Evolutionary conservation across 2,797 vertebrate genomes (phyloP), one percentile per base, ranked within the genome.

Genomic region (Lycodopsis pacificus): DNA sequence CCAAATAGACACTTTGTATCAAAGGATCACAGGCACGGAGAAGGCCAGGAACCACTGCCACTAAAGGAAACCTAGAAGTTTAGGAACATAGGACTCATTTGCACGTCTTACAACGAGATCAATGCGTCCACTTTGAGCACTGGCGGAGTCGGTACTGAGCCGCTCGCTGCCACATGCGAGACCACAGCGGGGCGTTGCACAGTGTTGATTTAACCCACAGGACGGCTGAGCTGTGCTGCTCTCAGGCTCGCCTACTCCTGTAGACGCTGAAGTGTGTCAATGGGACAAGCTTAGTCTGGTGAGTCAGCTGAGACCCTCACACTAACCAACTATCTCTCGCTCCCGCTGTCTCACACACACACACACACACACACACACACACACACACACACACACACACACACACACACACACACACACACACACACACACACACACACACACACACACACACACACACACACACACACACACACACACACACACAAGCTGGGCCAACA

Each of bases 261-360:
- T 61, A 84, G 82, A 92, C 69, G 68, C 79, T 64, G n/a, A 91
- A 93, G 80, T 88, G 88, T 93, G 90, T 93, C 90, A 93, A 90
- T 74, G 79, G 91, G 86, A 73, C 84, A 66, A 61, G 86, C 71
- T 81, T 71, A 84, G 69, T 62, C 73, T 76, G 80, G 57, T 32
- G 6, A 81, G 73, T 80, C 67, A 51, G 85, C 67, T 34, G 77
- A 80, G 72, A 74, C 67, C 59, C 75, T 74, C 75, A 69, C 53
- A 51, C 67, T 13, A 7, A 57, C 44, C 49, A 25, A 44, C 58
- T 10, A 54, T 65, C 74, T 27, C 59, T 17, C 3, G 2, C 80
- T 49, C 69, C 73, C 67, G 20, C 64, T 75, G 42, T 30, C 67
- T 59, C 59, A 63, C 67, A 78, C 80, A 66, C 59, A 65, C 66